These are phyloP conservation scores for Lepas anatifera DNA, from an alignment of 2,888 invertebrate species.

Conservation along the genomic window DNA sequence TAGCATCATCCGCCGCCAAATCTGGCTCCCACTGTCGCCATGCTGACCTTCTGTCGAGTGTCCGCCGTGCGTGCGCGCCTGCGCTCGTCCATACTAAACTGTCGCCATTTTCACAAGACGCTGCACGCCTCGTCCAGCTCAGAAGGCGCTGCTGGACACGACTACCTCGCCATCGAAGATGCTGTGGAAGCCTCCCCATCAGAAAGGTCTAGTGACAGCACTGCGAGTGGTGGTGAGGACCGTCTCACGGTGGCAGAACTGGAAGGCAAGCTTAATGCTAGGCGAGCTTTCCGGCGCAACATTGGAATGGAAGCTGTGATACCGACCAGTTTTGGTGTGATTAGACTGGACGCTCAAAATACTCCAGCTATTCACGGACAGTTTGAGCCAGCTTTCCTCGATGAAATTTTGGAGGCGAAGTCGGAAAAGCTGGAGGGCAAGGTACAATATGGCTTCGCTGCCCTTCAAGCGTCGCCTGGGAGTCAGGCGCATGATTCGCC, in stretches of 20 bases:
- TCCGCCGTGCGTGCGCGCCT: neutral
- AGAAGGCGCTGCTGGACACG: neutral
- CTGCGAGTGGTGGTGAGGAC: no score
- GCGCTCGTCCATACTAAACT: neutral
- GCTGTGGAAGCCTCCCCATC: neutral
- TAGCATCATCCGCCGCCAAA: no score
- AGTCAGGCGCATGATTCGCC: neutral
- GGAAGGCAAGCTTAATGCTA: no score
- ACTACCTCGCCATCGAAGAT: neutral
- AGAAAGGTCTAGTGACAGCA: no score
- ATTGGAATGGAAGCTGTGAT: neutral
- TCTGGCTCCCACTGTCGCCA: no score
- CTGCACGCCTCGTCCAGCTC: neutral
- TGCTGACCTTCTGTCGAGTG: neutral
- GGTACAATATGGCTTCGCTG: neutral
- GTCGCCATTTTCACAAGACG: neutral
- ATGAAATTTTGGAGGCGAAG: no score
- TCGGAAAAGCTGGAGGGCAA: neutral
- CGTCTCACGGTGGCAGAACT: no score
- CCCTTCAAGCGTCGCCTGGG: neutral
- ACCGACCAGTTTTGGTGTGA: slow-evolving; percentile 15
- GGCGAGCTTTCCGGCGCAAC: neutral
- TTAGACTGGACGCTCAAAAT: slow-evolving; percentile 19
- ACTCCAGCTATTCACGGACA: neutral
- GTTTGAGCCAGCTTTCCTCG: neutral